phyloP scores from a whole-genome alignment of 2,888 invertebrate genomes.

The Pimpla rufipes region DNA sequence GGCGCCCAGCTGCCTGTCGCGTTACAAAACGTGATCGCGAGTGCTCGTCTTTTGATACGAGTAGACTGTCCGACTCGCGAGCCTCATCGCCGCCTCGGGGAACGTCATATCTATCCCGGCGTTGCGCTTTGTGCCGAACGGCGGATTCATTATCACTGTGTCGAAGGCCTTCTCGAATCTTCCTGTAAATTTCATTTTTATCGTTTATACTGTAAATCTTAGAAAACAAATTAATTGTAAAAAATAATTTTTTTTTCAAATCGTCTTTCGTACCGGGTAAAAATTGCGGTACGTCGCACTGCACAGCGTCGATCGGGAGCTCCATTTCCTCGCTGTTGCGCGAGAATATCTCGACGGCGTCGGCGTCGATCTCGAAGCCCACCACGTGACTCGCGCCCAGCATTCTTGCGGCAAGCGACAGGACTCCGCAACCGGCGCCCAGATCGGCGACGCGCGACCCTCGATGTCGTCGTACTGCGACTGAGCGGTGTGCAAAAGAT shows the following conservation, averaged over 20 bases:
- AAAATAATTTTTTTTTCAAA: background rate
- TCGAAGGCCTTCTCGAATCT: slow-evolving; percentile 90
- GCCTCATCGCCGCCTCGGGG: too few species aligned
- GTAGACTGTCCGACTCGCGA: slow-evolving; percentile 93
- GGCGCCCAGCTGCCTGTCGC: slow-evolving; percentile 89
- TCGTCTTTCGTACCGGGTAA: too few species aligned
- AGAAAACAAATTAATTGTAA: background rate
- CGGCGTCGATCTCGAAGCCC: too few species aligned
- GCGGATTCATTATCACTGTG: slow-evolving; percentile 98
- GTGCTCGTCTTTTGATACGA: slow-evolving; percentile 98
- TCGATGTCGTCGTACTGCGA: slow-evolving; percentile 92
- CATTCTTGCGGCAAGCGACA: too few species aligned
- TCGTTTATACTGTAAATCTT: too few species aligned
- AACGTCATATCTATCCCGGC: slow-evolving; percentile 97
- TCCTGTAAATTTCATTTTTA: slow-evolving; percentile 78
- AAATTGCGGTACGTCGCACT: too few species aligned
- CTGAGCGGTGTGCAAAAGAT: slow-evolving; percentile 95
- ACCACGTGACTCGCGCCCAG: too few species aligned
- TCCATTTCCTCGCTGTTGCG: slow-evolving; percentile 92
- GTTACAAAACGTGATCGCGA: slow-evolving; percentile 91
- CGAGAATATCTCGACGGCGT: slow-evolving; percentile 91
- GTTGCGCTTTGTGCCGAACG: slow-evolving; percentile 98
- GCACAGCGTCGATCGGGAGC: slow-evolving; percentile 90
- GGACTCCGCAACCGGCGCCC: too few species aligned
- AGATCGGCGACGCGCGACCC: slow-evolving; percentile 93